Conservation (phyloP, 2,888 invertebrate genomes). For the Helobdella robusta region DNA sequence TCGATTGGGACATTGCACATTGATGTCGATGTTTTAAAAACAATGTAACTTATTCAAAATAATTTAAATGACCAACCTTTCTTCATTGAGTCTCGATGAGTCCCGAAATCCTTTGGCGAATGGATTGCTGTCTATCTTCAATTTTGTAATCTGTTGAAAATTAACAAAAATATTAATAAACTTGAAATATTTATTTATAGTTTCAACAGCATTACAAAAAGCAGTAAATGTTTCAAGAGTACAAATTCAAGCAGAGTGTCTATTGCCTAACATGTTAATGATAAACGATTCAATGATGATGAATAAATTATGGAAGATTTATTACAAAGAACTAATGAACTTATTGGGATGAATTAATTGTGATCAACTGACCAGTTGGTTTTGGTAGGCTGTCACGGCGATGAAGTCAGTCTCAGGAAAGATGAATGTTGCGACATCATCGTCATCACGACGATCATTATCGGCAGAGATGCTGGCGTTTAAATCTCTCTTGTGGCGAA, state of each 20-base stretch:
- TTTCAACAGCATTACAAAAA: not conserved
- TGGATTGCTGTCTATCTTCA: conserved; percentile 97
- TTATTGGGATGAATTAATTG: not conserved
- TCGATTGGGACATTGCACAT: no score
- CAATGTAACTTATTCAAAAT: not conserved
- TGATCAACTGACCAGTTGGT: conserved; percentile 67
- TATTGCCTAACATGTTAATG: no score
- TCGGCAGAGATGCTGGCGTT: conserved; percentile 47
- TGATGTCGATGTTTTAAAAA: no score
- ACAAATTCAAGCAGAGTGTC: no score
- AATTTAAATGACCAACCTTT: conserved; percentile 38
- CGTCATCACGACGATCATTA: conserved; percentile 31
- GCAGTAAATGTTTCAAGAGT: no score
- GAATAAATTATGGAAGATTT: no score
- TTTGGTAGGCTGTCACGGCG: conserved; percentile 97
- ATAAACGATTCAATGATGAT: no score
- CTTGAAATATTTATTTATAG: not conserved
- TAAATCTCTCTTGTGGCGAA: not conserved
- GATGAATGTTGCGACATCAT: conserved; percentile 58
- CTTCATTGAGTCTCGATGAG: conserved; percentile 53
- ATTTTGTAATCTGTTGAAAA: conserved; percentile 72
- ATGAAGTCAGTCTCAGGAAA: conserved; percentile 97
- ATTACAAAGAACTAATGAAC: not conserved
- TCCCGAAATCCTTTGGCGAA: conserved; percentile 97
- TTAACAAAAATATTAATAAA: not conserved